These are phyloP conservation scores for Erythrolamprus reginae DNA, from an alignment of 2,113 vertebrate species.

Conservation along the genomic window DNA sequence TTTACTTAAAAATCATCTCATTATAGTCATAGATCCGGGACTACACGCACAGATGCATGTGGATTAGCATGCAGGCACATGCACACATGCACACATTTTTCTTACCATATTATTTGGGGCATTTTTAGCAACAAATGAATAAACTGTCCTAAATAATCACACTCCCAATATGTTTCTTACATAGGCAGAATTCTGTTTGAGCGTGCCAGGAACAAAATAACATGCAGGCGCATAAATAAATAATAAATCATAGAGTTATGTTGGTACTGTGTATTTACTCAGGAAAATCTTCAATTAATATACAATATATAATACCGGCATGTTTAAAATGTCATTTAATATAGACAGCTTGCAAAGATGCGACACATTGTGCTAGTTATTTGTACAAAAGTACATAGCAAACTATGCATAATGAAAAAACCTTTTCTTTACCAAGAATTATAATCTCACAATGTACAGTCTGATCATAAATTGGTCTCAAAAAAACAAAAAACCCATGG, in stretches of 20 bases:
- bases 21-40: no score
- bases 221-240: not conserved
- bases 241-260: not conserved
- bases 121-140: not conserved
- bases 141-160: not conserved
- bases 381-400: not conserved
- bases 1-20: no score
- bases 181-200: not conserved
- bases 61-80: accelerated
- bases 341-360: not conserved
- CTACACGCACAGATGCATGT: no score
- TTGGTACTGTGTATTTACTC: not conserved
- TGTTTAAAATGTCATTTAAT: not conserved
- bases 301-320: no score
- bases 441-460: not conserved
- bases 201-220: not conserved
- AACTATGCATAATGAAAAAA: not conserved
- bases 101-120: not conserved
- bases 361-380: not conserved
- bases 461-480: not conserved
- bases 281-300: not conserved
- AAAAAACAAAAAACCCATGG: not conserved
- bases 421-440: not conserved
- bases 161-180: not conserved
- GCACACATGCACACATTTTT: not conserved